These are phyloP conservation scores for Bellardia bayeri DNA, from an alignment of 2,888 invertebrate genomes.

Conservation along the genomic window DNA sequence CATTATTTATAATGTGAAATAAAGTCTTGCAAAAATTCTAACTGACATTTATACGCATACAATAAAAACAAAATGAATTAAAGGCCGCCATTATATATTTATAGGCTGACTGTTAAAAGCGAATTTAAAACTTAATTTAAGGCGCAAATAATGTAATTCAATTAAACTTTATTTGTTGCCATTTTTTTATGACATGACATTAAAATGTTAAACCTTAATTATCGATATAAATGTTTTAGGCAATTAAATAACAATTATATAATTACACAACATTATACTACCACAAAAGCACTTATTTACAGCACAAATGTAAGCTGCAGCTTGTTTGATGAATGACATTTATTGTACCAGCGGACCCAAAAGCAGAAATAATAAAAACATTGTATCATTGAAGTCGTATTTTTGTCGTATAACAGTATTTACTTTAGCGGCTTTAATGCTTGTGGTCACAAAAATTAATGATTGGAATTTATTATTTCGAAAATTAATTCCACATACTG, in stretches of 20 bases:
- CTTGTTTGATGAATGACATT: not conserved
- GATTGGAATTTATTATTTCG: too few species aligned
- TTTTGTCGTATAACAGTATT: not conserved
- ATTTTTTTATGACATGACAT: slow-evolving; percentile 44
- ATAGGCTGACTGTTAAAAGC: slow-evolving; percentile 56
- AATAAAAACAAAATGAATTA: slow-evolving; percentile 38
- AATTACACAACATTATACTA: slow-evolving; percentile 50
- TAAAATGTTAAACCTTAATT: slow-evolving; percentile 58
- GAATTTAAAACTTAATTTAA: slow-evolving; percentile 41
- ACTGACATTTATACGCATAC: slow-evolving; percentile 68
- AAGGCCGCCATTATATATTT: slow-evolving; percentile 68
- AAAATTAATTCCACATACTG: too few species aligned
- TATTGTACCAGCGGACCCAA: not conserved
- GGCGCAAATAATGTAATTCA: slow-evolving; percentile 65
- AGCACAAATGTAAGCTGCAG: not conserved
- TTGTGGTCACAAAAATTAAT: too few species aligned
- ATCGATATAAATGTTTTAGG: slow-evolving; percentile 59
- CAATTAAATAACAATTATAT: slow-evolving; percentile 65
- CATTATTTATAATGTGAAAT: slow-evolving; percentile 25
- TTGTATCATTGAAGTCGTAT: not conserved
- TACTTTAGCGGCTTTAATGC: too few species aligned
- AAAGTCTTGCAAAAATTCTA: slow-evolving; percentile 44
- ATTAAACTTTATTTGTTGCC: slow-evolving; percentile 57
- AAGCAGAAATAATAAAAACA: not conserved
- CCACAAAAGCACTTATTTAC: slow-evolving; percentile 13